Evolutionary conservation across 2,797 vertebrate genomes (phyloP), one percentile per base, ranked within the genome.

Genomic region (Chromobotia macracanthus): DNA sequence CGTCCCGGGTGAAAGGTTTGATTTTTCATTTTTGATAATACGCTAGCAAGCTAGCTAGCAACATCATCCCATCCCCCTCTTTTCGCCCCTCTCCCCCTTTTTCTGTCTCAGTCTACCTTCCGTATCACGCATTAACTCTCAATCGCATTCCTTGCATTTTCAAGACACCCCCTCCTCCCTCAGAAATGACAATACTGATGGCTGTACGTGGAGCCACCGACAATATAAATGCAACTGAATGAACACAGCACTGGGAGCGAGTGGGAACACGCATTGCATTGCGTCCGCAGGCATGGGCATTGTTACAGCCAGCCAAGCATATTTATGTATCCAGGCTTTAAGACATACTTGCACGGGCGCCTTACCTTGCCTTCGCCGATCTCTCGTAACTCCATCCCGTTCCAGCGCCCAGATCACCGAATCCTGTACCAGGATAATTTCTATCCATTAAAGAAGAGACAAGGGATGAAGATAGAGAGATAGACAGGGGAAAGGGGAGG

Each of bases 331-430:
- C 82, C 81, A 46, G 16, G 38, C 23, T 58, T 25, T 8, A 15
- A 78, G 74, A 78, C 76, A 48, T 79, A 78, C 80, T 35, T 72
- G 86, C 85, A 87, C 41, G 61, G 74, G 44, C 82, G 60, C 38
- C 89, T 90, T 92, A 94, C 93, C 93, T 93, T 87, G 92, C 91
- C 89, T 93, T 94, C 86, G 88, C 89, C 84, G 92, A 90, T 89
- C 92, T 89, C 89, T 92, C 93, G 92, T 94, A 94, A 87, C 83
- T 92, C 93, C 93, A 94, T 93, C 92, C 93, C 82, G 92, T 86
- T 87, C 92, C 93, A 83, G 92, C 89, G 84, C 92, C 91, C n/a
- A 93, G 84, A 83, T 94, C 93, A 82, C 92, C 93, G 82, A 94
- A 94, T 84, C 92, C 92, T 88, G 93, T 88, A 75, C 90, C 90